A percentile compares a stretch with the other conserved stretches of the same genome.
Evolutionary conservation across 1,140 invertebrate genomes (phyloP).

Genomic region (Chelonus insularis): DNA sequence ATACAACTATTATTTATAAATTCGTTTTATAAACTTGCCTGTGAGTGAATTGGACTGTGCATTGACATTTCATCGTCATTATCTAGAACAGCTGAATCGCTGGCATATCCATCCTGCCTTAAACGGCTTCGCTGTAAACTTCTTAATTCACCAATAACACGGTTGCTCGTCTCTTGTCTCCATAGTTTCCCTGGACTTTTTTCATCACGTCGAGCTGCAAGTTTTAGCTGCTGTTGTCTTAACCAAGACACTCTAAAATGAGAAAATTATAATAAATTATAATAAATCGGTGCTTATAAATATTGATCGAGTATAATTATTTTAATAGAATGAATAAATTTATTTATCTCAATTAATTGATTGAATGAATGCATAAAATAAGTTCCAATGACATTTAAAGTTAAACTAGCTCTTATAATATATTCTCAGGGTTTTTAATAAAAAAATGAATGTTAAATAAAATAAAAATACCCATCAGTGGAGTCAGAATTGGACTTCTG

Average conservation of each 20-base stretch:
- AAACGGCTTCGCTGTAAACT: conserved; percentile 61
- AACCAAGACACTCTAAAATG: conserved; percentile 29
- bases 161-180: conserved; percentile 70
- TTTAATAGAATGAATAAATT: too few relatives aligned
- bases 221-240: conserved; percentile 76
- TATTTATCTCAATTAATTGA: too few relatives aligned
- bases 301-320: too few relatives aligned
- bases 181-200: conserved; percentile 69
- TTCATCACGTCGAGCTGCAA: conserved; percentile 66
- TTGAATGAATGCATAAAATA: too few relatives aligned
- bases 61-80: conserved; percentile 63
- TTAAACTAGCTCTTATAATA: too few relatives aligned
- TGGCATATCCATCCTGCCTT: conserved; percentile 70
- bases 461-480: conserved; percentile 46
- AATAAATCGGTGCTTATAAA: too few relatives aligned
- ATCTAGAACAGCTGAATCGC: conserved; percentile 75
- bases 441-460: too few relatives aligned
- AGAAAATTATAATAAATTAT: too few relatives aligned
- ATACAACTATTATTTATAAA: background rate
- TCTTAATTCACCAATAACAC: conserved; percentile 65
- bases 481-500: conserved; percentile 36
- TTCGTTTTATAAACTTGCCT: background rate
- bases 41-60: conserved; percentile 41
- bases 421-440: too few relatives aligned
- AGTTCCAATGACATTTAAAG: too few relatives aligned